Conservation (phyloP, 2,113 vertebrate species). For the Bufo bufo region DNA sequence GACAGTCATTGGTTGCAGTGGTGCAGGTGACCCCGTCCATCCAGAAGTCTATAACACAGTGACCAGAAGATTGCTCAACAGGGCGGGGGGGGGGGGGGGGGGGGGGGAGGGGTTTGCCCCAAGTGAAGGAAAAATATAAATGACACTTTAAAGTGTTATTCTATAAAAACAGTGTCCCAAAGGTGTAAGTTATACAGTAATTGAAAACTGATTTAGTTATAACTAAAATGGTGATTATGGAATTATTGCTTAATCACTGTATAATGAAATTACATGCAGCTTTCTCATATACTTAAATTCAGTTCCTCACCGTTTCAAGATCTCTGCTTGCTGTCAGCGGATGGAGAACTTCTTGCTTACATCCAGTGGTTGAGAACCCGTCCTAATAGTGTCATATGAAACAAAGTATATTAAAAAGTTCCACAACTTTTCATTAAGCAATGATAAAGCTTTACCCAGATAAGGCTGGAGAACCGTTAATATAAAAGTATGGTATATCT, state of each 20-base stretch:
- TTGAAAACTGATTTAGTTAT: no score
- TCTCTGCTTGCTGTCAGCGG: conserved; percentile 1
- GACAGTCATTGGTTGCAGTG: no score
- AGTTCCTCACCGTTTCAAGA: neutral
- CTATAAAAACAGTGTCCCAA: neutral
- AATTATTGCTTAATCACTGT: neutral
- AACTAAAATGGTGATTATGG: no score
- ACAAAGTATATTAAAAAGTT: neutral
- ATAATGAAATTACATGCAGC: neutral
- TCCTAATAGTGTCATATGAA: neutral
- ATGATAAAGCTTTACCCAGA: neutral
- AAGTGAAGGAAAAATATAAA: no score
- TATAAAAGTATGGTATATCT: neutral
- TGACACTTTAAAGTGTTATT: neutral
- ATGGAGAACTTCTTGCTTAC: conserved; percentile 1
- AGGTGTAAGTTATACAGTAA: neutral
- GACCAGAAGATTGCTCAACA: no score
- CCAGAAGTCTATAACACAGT: no score
- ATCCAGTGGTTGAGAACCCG: neutral
- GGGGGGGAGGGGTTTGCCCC: no score
- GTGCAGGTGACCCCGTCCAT: no score
- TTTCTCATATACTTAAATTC: neutral
- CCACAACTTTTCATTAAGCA: neutral
- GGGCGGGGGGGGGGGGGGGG: no score
- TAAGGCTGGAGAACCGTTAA: neutral